Evolutionary conservation across 1,140 invertebrate species (phyloP), one percentile per base, ranked within the genome.

Genomic region (Leptinotarsa defecta): DNA sequence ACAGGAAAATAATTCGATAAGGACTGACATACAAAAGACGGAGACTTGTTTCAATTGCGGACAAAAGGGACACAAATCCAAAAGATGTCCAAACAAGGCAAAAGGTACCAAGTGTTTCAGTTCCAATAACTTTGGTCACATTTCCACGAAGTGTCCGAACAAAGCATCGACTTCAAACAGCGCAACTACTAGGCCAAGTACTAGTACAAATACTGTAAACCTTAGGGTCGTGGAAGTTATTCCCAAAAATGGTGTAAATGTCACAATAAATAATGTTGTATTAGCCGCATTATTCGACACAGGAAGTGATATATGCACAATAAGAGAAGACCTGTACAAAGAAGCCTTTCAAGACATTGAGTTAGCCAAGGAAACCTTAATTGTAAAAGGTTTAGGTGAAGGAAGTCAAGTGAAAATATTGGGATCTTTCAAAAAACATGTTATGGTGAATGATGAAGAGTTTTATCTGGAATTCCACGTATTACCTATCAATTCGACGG

Each of bases 1-100:
- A 17, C 64, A 20, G 64, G 13, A 67, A 15, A 67, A 22, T 15
- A 0, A 20, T 15, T 67, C 13, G 13, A 67, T 1, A 67, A 19
- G 13, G 15, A 43, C 48, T 43, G 48, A 17, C 3, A 48, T 6
- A 75, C 19, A 62, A 27, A 75, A 71, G 27, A 22, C 17, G 1
- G 3, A 13, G 22, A 63, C 15, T 43, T 76, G 71, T 52, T 77
- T 74, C 63, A 77, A 77, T 64, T 77, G 72, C 64, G 76, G 71
- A 27, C 2, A 3, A 43, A 13, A 20, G 52, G 3, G 72, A 0
- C 76, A 77, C 48, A 74, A 65, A 70, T 77, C 49, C 3, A 71
- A 13, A 13, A n/a, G 52, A 17, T 74, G 68, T 24, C 49, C 71
- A 17, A 43, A 69, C 48, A 74, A 65, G 27, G 5, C 15, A 19